A percentile compares a stretch with the other conserved stretches of the same genome.
These are phyloP conservation scores for Aelia acuminata DNA, from an alignment of 2,888 invertebrate species.

Conservation along the genomic window DNA sequence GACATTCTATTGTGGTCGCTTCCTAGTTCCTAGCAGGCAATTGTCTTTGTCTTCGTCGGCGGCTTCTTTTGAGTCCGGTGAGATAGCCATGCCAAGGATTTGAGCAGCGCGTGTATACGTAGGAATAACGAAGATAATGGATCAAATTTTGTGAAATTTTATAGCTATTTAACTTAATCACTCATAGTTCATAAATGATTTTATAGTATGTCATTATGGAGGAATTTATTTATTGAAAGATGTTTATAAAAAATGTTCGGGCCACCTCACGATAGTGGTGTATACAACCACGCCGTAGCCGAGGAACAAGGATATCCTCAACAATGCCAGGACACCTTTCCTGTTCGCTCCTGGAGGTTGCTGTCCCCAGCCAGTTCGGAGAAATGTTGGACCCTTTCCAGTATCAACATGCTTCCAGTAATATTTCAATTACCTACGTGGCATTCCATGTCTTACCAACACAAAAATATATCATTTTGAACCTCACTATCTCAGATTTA, in stretches of 20 bases:
- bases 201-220: too few species aligned
- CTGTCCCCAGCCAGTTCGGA: constrained; percentile 17
- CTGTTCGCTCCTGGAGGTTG: neutral
- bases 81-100: neutral
- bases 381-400: constrained; percentile 37
- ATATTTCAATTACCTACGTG: too few species aligned
- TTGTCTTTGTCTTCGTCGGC: neutral
- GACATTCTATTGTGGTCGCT: constrained; percentile 39
- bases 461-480: too few species aligned
- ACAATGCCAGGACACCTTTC: neutral
- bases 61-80: neutral
- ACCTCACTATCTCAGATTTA: too few species aligned
- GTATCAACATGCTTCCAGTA: neutral
- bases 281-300: neutral
- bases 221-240: too few species aligned
- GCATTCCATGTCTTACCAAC: too few species aligned
- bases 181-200: too few species aligned
- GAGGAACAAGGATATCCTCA: constrained; percentile 12
- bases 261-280: neutral
- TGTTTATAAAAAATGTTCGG: too few species aligned
- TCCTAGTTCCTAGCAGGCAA: neutral
- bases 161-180: too few species aligned
- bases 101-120: too few species aligned
- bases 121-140: too few species aligned
- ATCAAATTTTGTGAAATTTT: too few species aligned